phyloP scores from a whole-genome alignment of 2,797 vertebrate species.

The Xiphorhynchus erythropygius region DNA sequence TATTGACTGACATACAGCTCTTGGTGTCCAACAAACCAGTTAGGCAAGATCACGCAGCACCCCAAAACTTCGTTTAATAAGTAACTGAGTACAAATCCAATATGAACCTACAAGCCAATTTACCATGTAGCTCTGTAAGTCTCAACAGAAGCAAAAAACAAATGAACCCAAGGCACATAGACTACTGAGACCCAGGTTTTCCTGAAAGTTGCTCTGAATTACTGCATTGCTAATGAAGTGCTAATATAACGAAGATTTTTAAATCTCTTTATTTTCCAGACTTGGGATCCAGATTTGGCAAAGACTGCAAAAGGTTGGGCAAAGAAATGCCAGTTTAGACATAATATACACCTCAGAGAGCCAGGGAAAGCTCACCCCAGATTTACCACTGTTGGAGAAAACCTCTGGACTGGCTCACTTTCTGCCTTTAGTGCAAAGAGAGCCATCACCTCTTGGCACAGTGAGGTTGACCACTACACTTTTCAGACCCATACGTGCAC shows the following conservation, averaged over 20 bases:
- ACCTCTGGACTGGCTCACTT: slow-evolving; percentile 79
- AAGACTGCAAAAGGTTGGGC: slow-evolving; percentile 79
- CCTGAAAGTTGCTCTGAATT: not conserved
- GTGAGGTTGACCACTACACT: slow-evolving; percentile 58
- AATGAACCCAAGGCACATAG: not conserved
- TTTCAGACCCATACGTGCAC: slow-evolving; percentile 31
- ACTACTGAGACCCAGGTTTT: not conserved
- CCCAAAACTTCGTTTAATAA: not conserved
- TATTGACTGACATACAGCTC: not conserved
- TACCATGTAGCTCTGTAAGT: not conserved
- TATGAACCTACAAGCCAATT: not conserved
- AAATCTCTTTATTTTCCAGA: slow-evolving; percentile 72
- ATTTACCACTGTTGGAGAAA: slow-evolving; percentile 81
- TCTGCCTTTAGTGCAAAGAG: not conserved
- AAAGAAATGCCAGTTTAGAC: slow-evolving; percentile 73
- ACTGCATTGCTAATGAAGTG: not conserved
- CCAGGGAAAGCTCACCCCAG: slow-evolving; percentile 65
- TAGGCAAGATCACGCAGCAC: not conserved
- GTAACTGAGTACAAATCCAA: not conserved
- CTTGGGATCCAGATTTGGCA: slow-evolving; percentile 84
- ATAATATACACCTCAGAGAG: slow-evolving; percentile 70
- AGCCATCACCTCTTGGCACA: slow-evolving; percentile 73
- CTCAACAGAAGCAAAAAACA: not conserved
- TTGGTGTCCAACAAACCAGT: not conserved
- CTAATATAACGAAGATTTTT: not conserved